phyloP scores from a whole-genome alignment of 2,113 vertebrate species.

The Chaetodon trifascialis region DNA sequence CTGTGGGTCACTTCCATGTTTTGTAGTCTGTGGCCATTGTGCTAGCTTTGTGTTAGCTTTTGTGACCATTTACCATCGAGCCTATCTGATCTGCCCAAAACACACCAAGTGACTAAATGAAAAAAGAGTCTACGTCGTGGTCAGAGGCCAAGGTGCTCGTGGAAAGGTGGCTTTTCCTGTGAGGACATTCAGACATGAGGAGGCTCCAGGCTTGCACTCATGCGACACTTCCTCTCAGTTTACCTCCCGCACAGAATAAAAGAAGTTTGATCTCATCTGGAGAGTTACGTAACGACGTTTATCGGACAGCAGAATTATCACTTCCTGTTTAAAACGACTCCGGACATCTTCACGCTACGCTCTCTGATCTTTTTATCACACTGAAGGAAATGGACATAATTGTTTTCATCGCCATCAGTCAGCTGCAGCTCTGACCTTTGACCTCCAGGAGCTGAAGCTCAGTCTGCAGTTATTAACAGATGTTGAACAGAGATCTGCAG shows the following conservation, averaged over 20 bases:
- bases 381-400: background rate
- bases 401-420: background rate
- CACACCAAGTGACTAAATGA: too few relatives aligned
- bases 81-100: too few relatives aligned
- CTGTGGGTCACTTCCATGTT: too few relatives aligned
- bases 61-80: too few relatives aligned
- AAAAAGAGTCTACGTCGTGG: background rate
- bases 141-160: background rate
- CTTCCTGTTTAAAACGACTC: conserved; percentile 5
- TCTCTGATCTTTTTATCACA: conserved; percentile 7
- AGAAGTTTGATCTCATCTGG: background rate
- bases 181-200: background rate
- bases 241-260: background rate
- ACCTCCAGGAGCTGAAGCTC: background rate
- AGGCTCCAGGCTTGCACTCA: background rate
- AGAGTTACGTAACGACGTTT: background rate
- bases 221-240: background rate
- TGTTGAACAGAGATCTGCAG: conserved; percentile 4
- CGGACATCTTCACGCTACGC: background rate
- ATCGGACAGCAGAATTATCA: background rate
- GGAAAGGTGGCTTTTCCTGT: background rate
- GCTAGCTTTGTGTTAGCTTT: too few relatives aligned
- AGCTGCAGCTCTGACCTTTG: conserved; percentile 17
- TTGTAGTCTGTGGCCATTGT: too few relatives aligned
- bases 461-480: background rate